Base-by-base conservation (phyloP, 2,888 invertebrate species). In the Chorisops tibialis region DNA sequence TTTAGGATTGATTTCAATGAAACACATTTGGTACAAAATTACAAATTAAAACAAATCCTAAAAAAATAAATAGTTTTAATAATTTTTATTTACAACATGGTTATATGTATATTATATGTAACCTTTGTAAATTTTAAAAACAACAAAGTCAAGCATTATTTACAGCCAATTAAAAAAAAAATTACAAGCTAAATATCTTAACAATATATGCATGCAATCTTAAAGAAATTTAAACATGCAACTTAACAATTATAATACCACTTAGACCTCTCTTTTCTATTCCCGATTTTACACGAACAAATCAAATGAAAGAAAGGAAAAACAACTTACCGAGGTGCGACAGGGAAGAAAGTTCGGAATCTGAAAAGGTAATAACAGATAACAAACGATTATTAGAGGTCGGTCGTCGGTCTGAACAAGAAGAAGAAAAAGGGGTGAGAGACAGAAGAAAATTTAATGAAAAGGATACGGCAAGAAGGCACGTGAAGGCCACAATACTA, bases 311-410 rank as follows among this genome's bases (percentile, higher is more conserved):
- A n/a, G n/a, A n/a, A 47, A 47, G 61, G 62, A 61, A 62, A 63
- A 62, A 59, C 48, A 62, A 70, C 70, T 70, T 70, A 71, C 70
- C 71, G 62, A 71, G 68, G 67, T 70, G 71, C 61, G 71, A 70
- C 59, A 71, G 67, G 61, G 68, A 69, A 52, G 69, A 70, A 63
- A 70, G 68, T 61, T 70, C 70, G 64, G 70, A 71, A 69, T 69
- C 71, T 71, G 70, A 63, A 71, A 71, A 63, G 21, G 50, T 60
- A 60, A 56, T 24, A 52, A 56, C 30, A 56, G 12, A 11, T n/a
- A 11, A 18, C 7, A 30, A 30, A 30, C 30, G 30, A 30, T 30
- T 30, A 30, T 30, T 30, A 30, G 30, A 30, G 3, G 30, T 9
- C 9, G 30, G 30, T 30, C n/a, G n/a, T n/a, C 30, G 30, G 2